Evolutionary conservation across 2,888 invertebrate species (phyloP).

Genomic region (Nephrotoma appendiculata): DNA sequence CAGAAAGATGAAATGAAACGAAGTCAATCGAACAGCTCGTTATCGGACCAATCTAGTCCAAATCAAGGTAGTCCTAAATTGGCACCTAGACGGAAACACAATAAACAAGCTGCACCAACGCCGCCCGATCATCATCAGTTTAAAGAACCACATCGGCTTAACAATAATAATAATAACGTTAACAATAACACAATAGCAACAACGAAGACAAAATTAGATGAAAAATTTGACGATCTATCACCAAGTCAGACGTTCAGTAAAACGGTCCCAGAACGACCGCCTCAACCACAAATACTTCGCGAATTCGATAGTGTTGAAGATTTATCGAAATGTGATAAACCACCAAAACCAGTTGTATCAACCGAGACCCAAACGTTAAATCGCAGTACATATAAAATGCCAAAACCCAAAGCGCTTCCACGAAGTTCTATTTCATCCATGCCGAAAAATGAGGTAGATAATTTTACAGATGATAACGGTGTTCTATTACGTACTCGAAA

Average conservation of each 20-base stretch:
- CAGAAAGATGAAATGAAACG: constrained; percentile 32
- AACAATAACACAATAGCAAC: constrained; percentile 26
- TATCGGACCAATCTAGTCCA: constrained; percentile 52
- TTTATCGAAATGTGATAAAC: constrained; percentile 41
- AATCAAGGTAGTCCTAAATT: constrained; percentile 62
- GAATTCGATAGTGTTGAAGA: constrained; percentile 23
- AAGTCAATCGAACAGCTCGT: constrained; percentile 51
- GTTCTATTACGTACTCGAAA: neutral
- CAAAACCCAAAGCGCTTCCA: constrained; percentile 34
- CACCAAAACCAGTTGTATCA: constrained; percentile 42
- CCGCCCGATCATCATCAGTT: constrained; percentile 35
- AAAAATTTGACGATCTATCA: constrained; percentile 16
- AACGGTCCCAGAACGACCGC: neutral
- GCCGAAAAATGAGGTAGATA: constrained; percentile 6
- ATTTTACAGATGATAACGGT: constrained; percentile 12
- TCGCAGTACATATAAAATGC: constrained; percentile 15
- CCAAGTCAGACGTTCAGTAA: constrained; percentile 12
- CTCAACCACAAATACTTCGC: constrained; percentile 4
- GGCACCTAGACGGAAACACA: constrained; percentile 53
- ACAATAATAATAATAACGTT: constrained; percentile 24
- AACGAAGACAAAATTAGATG: constrained; percentile 19
- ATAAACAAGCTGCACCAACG: constrained; percentile 57
- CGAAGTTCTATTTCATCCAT: constrained; percentile 8
- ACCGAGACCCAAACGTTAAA: constrained; percentile 17
- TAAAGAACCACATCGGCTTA: constrained; percentile 18